Percentiles rank a stretch among this genome's conserved stretches.
Conservation (phyloP, 2,888 invertebrate genomes). For the Seira sanloemensis region DNA sequence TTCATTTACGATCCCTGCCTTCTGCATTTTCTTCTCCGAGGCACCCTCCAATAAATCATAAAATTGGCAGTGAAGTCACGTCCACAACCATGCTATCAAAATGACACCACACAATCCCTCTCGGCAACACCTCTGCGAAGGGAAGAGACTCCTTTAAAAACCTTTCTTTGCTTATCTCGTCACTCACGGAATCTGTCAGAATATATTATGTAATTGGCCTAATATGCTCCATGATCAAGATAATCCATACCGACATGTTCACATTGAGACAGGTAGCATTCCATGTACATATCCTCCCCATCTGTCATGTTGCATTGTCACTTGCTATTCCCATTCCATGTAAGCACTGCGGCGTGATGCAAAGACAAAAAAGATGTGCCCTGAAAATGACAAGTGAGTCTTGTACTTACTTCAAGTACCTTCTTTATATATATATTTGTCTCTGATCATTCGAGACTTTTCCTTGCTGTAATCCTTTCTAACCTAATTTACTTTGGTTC, state of each 20-base stretch:
- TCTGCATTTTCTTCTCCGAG: too few species aligned
- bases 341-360: background rate
- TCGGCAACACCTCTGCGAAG: background rate
- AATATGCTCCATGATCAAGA: conserved; percentile 28
- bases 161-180: background rate
- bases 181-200: conserved; percentile 40
- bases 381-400: conserved; percentile 5
- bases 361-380: background rate
- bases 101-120: conserved; percentile 3
- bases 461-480: conserved; percentile 6
- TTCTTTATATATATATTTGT: background rate
- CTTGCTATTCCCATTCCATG: background rate
- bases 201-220: conserved; percentile 55
- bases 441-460: conserved; percentile 26
- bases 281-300: background rate
- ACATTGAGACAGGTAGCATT: too few species aligned
- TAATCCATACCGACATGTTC: background rate
- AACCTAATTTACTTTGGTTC: background rate
- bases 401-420: conserved; percentile 12
- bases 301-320: conserved; percentile 6
- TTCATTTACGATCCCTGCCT: too few species aligned
- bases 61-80: conserved; percentile 61
- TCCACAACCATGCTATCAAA: conserved; percentile 2
- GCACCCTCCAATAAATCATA: conserved; percentile 56
- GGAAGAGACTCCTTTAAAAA: background rate